Evolutionary conservation across 2,797 vertebrate genomes (phyloP).

Genomic region (Melanotaenia trifasciata): DNA sequence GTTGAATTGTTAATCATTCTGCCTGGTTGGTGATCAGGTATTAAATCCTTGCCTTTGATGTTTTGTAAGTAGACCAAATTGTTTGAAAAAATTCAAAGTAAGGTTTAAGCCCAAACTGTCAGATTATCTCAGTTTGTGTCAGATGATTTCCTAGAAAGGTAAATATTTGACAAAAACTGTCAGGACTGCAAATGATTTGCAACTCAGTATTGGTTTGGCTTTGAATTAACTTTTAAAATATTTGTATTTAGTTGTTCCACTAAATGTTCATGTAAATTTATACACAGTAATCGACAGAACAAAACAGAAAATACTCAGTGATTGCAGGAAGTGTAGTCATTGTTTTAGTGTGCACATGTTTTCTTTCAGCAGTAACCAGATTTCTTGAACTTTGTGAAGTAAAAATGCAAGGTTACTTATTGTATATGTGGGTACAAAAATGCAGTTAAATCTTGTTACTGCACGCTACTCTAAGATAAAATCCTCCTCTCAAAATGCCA

Average conservation of each 20-base stretch:
- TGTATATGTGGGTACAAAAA: not conserved
- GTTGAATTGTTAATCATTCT: not conserved
- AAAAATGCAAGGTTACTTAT: not conserved
- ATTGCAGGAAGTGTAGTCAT: not conserved
- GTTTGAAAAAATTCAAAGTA: not conserved
- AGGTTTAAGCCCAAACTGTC: not conserved
- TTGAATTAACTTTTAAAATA: not conserved
- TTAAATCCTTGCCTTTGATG: not conserved
- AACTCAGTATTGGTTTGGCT: not conserved
- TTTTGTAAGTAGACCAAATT: not conserved
- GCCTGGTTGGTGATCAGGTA: not conserved
- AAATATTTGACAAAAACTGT: not conserved
- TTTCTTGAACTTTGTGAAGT: not conserved
- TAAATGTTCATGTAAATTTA: not conserved
- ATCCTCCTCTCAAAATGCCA: too few relatives aligned
- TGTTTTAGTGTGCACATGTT: not conserved
- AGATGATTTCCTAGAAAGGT: not conserved
- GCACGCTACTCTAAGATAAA: too few relatives aligned
- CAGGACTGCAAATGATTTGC: not conserved
- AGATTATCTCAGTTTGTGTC: not conserved
- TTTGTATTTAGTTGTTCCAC: not conserved
- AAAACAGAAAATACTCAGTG: not conserved
- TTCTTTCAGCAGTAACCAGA: not conserved
- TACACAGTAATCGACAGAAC: not conserved
- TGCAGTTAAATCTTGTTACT: too few relatives aligned